A percentile compares a stretch with the other conserved stretches of the same genome.
These are phyloP conservation scores for Pardosa pseudoannulata DNA, from an alignment of 2,888 invertebrate species.

Conservation along the genomic window DNA sequence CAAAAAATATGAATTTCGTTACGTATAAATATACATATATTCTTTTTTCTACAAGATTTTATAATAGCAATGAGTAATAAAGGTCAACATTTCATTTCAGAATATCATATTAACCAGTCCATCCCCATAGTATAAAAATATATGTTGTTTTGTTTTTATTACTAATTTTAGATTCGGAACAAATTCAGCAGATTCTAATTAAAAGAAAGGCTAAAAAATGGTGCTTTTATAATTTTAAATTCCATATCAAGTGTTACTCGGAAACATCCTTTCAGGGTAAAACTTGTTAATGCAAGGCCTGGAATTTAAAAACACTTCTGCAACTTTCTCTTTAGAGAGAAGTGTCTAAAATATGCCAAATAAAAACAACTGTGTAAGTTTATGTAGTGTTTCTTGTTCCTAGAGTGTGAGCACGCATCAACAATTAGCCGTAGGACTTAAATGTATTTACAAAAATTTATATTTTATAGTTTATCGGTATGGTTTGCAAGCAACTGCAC, in stretches of 20 bases:
- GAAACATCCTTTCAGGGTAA: conserved; percentile 39
- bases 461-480: background rate
- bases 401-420: conserved; percentile 39
- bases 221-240: conserved; percentile 38
- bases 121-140: too few species aligned
- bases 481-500: background rate
- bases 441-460: background rate
- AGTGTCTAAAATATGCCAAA: conserved; percentile 34
- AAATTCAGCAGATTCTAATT: conserved; percentile 3
- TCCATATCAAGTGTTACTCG: conserved; percentile 20
- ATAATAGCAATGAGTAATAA: too few species aligned
- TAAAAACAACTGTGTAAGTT: conserved; percentile 50
- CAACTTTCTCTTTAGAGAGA: conserved; percentile 35
- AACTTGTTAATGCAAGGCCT: conserved; percentile 49
- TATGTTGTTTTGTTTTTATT: too few species aligned
- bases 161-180: background rate
- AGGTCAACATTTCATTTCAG: too few species aligned
- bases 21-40: too few species aligned
- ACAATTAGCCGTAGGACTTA: conserved; percentile 37
- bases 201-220: conserved; percentile 18
- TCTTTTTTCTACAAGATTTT: too few species aligned
- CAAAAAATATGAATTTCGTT: too few species aligned
- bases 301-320: conserved; percentile 40
- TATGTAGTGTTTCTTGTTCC: conserved; percentile 31
- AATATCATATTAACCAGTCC: too few species aligned